These are phyloP conservation scores for Cremastinae sp. DNA, from an alignment of 2,888 invertebrate genomes.

Conservation along the genomic window DNA sequence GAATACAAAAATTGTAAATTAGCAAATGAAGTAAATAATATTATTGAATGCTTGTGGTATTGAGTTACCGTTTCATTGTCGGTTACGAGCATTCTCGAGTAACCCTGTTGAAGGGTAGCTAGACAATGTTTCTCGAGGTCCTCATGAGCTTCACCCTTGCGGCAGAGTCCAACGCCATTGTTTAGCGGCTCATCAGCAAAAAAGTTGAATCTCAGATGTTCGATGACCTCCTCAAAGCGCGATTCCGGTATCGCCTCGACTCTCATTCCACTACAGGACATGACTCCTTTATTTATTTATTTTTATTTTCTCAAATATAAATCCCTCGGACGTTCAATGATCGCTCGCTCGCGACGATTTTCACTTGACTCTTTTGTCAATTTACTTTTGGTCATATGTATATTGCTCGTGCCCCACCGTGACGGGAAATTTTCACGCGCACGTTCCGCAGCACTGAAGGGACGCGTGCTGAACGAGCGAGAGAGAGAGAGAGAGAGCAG, in stretches of 20 bases:
- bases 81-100: conserved; percentile 86
- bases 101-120: conserved; percentile 87
- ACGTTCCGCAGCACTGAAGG: conserved; percentile 64
- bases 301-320: not conserved
- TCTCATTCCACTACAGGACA: conserved; percentile 77
- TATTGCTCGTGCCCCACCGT: conserved; percentile 57
- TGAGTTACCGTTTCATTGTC: conserved; percentile 83
- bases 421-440: conserved; percentile 71
- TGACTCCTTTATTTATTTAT: conserved; percentile 56
- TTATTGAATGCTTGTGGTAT: not conserved
- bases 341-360: conserved; percentile 72
- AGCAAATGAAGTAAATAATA: not conserved
- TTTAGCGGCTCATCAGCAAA: conserved; percentile 93
- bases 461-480: conserved; percentile 46
- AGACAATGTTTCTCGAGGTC: conserved; percentile 88
- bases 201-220: conserved; percentile 87
- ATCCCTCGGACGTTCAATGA: conserved; percentile 12
- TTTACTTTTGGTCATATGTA: conserved; percentile 40
- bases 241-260: conserved; percentile 81
- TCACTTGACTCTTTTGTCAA: conserved; percentile 68
- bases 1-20: not conserved
- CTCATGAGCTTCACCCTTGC: conserved; percentile 86
- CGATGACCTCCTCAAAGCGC: conserved; percentile 84
- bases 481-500: conserved; percentile 21
- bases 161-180: conserved; percentile 87